These are phyloP conservation scores for Rotaria magnacalcarata DNA, from an alignment of 2,888 invertebrate species.

Conservation along the genomic window DNA sequence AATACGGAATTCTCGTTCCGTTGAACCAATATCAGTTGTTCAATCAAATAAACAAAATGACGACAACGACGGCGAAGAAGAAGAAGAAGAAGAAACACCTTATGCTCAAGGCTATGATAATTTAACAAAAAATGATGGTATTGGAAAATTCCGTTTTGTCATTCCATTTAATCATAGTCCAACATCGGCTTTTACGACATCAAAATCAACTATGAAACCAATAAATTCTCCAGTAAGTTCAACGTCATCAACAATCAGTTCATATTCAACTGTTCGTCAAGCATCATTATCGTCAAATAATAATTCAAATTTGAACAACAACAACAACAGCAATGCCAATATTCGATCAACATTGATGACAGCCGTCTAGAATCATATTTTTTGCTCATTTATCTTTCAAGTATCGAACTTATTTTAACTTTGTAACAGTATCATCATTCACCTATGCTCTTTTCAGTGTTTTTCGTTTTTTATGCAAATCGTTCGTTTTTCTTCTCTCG, in stretches of 20 bases:
- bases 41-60: background rate
- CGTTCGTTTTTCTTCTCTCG: background rate
- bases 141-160: constrained; percentile 31
- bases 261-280: background rate
- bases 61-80: background rate
- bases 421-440: background rate
- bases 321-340: background rate
- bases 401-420: background rate
- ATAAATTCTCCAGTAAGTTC: background rate
- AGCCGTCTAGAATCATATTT: background rate
- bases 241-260: background rate
- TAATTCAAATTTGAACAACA: background rate
- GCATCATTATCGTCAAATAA: background rate
- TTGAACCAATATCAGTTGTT: background rate
- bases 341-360: background rate
- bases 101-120: constrained; percentile 28
- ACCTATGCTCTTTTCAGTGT: background rate
- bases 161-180: constrained; percentile 35
- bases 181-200: background rate
- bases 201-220: background rate
- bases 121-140: background rate
- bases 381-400: background rate
- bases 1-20: constrained; percentile 23
- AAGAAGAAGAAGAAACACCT: constrained; percentile 7
- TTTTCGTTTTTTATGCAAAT: background rate